Percentiles rank a stretch among this genome's conserved stretches.
Conservation (phyloP, 2,888 invertebrate genomes). For the Erannis defoliaria region DNA sequence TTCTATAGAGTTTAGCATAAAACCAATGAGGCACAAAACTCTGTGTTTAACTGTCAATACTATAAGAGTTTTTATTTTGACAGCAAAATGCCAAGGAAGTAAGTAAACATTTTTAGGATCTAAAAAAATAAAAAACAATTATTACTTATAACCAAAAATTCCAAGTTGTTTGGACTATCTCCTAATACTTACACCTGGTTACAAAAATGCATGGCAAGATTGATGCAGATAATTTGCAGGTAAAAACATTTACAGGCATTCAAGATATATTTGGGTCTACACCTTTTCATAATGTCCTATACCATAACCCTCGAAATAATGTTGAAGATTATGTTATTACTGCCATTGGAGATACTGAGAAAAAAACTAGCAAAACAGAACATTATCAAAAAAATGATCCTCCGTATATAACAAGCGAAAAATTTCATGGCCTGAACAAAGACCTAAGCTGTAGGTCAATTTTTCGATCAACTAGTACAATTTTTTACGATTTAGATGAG, state of each 20-base stretch:
- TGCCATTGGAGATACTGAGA: slow-evolving; percentile 43
- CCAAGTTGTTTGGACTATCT: slow-evolving; percentile 18
- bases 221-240: slow-evolving; percentile 42
- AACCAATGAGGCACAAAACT: no score
- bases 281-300: slow-evolving; percentile 50
- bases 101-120: slow-evolving; percentile 18
- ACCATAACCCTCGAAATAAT: slow-evolving; percentile 38
- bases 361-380: slow-evolving; percentile 36
- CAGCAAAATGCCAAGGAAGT: slow-evolving; percentile 9
- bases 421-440: slow-evolving; percentile 60
- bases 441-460: slow-evolving; percentile 55
- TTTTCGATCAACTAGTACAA: slow-evolving; percentile 67
- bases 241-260: slow-evolving; percentile 65
- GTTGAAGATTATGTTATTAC: slow-evolving; percentile 37
- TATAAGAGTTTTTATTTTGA: background rate
- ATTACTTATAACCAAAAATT: slow-evolving; percentile 13
- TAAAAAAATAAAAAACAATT: slow-evolving; percentile 28
- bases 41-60: background rate
- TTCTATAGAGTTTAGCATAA: no score
- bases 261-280: slow-evolving; percentile 59
- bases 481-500: slow-evolving; percentile 76
- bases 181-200: slow-evolving; percentile 2
- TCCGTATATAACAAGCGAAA: slow-evolving; percentile 65
- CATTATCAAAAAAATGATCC: slow-evolving; percentile 38
- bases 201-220: slow-evolving; percentile 49